These are phyloP conservation scores for Thamnaconus septentrionalis DNA, from an alignment of 2,113 vertebrate genomes.

Conservation along the genomic window DNA sequence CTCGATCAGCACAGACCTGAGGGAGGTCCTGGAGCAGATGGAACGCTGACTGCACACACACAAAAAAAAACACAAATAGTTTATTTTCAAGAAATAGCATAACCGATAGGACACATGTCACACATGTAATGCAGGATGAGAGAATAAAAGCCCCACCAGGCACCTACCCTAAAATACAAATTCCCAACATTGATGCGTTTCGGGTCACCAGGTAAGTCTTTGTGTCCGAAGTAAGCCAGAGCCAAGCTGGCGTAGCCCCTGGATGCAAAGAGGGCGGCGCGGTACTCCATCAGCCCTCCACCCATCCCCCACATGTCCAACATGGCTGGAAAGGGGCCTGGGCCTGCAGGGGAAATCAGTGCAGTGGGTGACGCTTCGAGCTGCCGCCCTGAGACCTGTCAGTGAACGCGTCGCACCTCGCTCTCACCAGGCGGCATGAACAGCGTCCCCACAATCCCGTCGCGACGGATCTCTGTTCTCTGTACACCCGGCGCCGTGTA, in stretches of 20 bases:
- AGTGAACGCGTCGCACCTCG: neutral
- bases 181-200: slow-evolving; percentile 43
- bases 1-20: slow-evolving; percentile 53
- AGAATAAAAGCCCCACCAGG: neutral
- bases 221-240: slow-evolving; percentile 61
- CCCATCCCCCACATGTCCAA: slow-evolving; percentile 65
- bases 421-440: slow-evolving; percentile 72
- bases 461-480: slow-evolving; percentile 55
- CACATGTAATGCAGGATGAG: neutral
- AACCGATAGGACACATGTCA: neutral
- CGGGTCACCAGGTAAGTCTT: slow-evolving; percentile 56
- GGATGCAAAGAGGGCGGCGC: slow-evolving; percentile 70
- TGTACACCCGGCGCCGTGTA: slow-evolving; percentile 66
- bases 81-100: neutral
- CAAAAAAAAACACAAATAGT: neutral
- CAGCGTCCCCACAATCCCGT: slow-evolving; percentile 64
- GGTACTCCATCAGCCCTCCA: slow-evolving; percentile 68
- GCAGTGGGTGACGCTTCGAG: neutral
- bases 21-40: slow-evolving; percentile 57
- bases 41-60: slow-evolving; percentile 54
- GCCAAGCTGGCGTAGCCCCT: slow-evolving; percentile 57
- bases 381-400: neutral
- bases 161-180: slow-evolving; percentile 64
- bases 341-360: slow-evolving; percentile 39
- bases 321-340: slow-evolving; percentile 61